Evolutionary conservation across 2,888 invertebrate genomes (phyloP), one percentile per base, ranked within the genome.

Genomic region (Netelia inedita): DNA sequence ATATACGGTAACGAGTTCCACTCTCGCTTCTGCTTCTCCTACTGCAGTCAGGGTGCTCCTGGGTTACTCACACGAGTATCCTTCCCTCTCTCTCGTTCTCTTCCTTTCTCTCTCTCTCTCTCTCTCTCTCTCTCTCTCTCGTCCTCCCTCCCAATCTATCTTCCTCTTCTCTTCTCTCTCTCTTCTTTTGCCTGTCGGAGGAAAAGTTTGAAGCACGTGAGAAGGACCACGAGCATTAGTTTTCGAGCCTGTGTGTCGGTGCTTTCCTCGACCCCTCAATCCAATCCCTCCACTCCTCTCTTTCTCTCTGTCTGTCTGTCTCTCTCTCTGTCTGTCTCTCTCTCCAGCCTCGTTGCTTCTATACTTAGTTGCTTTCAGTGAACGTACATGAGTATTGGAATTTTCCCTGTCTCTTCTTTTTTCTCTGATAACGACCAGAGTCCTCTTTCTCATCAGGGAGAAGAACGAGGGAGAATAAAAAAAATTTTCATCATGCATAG

Each of bases 1-100:
- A 82, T 79, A 85, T 63, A 61, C 81, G 81, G 85, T 85, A 85
- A 85, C 82, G 85, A 85, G 82, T 85, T 85, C 79, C 43, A 73
- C 78, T 73, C 78, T 46, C 69, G 81, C 63, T 81, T 74, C 72
- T 79, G 69, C 61, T 6, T 57, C 63, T 79, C 61, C 19, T 59
- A 53, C 50, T 68, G 57, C 59, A 61, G 46, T 43, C 10, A 23
- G 19, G 53, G 53, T 55, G 19, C 73, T 41, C 53, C 23, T 57
- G 68, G 21, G 59, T 82, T 82, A 81, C 81, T 85, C 82, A 61
- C 82, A 82, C 79, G 79, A 79, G 65, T 66, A 72, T 19, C 43
- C 72, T 79, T 57, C n/a, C 9, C 19, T 21, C 21, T 35, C 21
- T 3, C 16, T 50, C 61, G 69, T 11, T 28, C 21, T 53, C 61